Percentiles rank a stretch among this genome's conserved stretches.
Conservation (phyloP, 2,797 vertebrate genomes). For the Phyllotis vaccarum region DNA sequence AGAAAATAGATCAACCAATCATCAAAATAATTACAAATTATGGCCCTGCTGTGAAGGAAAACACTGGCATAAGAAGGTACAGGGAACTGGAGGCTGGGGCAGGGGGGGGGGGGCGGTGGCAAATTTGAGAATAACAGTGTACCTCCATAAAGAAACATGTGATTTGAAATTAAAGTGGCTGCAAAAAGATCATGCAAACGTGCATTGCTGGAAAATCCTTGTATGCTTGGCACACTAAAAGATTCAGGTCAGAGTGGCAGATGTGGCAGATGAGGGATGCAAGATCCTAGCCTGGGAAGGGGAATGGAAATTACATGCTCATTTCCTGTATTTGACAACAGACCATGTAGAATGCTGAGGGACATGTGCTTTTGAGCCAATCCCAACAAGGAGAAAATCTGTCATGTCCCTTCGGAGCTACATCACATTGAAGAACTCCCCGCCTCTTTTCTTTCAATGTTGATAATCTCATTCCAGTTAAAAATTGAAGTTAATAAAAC, state of each 20-base stretch:
- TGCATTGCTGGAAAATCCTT: too few relatives aligned
- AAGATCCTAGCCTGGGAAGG: background rate
- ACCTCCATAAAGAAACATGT: background rate
- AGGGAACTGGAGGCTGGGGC: background rate
- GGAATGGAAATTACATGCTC: fast-evolving
- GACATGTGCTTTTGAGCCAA: background rate
- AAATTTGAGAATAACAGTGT: background rate
- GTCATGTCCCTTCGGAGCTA: background rate
- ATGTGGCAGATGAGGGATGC: background rate
- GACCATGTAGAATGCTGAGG: background rate
- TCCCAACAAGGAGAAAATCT: background rate
- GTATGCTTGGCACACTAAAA: fast-evolving
- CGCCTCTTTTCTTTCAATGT: background rate
- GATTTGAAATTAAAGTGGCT: background rate
- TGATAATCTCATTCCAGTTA: background rate
- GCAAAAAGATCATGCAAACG: background rate
- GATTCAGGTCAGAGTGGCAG: background rate
- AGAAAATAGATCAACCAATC: background rate
- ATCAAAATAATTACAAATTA: background rate
- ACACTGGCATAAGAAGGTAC: background rate
- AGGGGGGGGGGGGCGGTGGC: too few relatives aligned
- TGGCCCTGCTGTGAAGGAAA: background rate
- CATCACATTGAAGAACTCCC: background rate
- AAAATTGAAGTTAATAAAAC: background rate
- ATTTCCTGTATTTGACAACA: fast-evolving